These are phyloP conservation scores for Speoplatyrhinus poulsoni DNA, from an alignment of 2,113 vertebrate genomes.

Conservation along the genomic window DNA sequence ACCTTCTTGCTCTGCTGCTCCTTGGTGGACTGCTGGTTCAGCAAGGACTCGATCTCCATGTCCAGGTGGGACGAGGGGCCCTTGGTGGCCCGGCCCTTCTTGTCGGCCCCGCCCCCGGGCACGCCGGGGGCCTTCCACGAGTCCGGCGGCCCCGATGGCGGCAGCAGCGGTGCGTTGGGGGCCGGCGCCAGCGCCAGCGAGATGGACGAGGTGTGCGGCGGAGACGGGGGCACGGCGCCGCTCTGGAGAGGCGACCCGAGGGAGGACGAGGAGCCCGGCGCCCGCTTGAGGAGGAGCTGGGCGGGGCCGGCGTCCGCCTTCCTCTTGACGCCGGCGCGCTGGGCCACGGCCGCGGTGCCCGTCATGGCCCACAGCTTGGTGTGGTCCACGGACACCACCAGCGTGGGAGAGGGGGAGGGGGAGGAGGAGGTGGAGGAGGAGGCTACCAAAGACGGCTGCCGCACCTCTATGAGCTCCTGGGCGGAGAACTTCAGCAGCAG, in stretches of 20 bases:
- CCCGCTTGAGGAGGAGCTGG: slow-evolving; percentile 56
- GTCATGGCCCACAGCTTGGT: slow-evolving; percentile 93
- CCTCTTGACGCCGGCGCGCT: slow-evolving; percentile 72
- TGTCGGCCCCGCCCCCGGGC: slow-evolving; percentile 68
- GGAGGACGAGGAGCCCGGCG: slow-evolving; percentile 51
- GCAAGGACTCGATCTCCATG: slow-evolving; percentile 90
- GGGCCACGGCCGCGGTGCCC: slow-evolving; percentile 70
- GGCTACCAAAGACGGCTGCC: slow-evolving; percentile 67
- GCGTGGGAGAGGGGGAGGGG: slow-evolving; percentile 61
- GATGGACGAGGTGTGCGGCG: slow-evolving; percentile 56
- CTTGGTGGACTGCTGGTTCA: slow-evolving; percentile 93
- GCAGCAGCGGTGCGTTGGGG: slow-evolving; percentile 12
- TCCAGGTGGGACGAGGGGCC: slow-evolving; percentile 86
- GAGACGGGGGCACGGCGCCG: slow-evolving; percentile 41
- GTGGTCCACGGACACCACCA: slow-evolving; percentile 89
- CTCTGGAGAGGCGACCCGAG: slow-evolving; percentile 50
- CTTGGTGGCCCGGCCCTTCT: slow-evolving; percentile 81
- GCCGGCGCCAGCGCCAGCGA: slow-evolving; percentile 65
- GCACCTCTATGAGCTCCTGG: slow-evolving; percentile 89
- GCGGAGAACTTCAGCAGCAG: slow-evolving; percentile 91
- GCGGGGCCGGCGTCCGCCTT: slow-evolving; percentile 68
- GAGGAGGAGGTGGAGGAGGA: slow-evolving; percentile 38
- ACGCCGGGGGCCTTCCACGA: slow-evolving; percentile 59
- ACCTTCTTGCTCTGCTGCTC: slow-evolving; percentile 96
- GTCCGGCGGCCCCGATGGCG: slow-evolving; percentile 65